Base-by-base conservation (phyloP, 37 sponge, comb jelly and placozoan species). In the Cladorhizidae sp. region DNA sequence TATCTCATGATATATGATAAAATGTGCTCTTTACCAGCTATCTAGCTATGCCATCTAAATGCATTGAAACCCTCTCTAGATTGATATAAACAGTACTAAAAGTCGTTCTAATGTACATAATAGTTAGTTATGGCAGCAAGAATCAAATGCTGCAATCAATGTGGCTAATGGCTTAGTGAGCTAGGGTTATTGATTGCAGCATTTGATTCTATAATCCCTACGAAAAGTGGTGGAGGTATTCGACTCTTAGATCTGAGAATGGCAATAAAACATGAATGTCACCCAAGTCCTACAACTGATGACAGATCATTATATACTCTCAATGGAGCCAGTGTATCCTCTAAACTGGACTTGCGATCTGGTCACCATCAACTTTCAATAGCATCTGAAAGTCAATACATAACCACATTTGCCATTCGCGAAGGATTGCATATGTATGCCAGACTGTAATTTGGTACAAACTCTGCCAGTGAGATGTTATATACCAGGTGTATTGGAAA, bases 261-360 rank as follows among this genome's bases (percentile, higher is more conserved):
- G 77, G 88, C 88, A 12, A 87, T 87, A 57, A 67, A 64, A 14
- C 67, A 76, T 9, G 88, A 87, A 74, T 57, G 82, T 41, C 82
- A 87, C 72, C 82, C 88, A 45, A 59, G n/a, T 22, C 82, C 86
- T 33, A 86, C 86, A 57, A 38, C 72, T 2, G 86, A 86, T 59
- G 86, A 86, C 56, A 25, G 78, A 0, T n/a, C n/a, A n/a, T 62
- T 78, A 20, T 67, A 79, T 45, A 73, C 23, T 6, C 65, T 78
- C 3, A 79, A 78, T 54, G 80, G 79, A 25, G 74, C 80, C 14
- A 86, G 65, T 1, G 65, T 79, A 3, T 86, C 78, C 25, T 73
- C 73, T 32, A 78, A 86, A 26, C 56, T 86, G 3, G 86, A 86
- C 72, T 43, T 86, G 35, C 51, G 74, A 40, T 15, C 74, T n/a